These are phyloP conservation scores for Ictalurus furcatus DNA, from an alignment of 2,113 vertebrate genomes.

Conservation along the genomic window DNA sequence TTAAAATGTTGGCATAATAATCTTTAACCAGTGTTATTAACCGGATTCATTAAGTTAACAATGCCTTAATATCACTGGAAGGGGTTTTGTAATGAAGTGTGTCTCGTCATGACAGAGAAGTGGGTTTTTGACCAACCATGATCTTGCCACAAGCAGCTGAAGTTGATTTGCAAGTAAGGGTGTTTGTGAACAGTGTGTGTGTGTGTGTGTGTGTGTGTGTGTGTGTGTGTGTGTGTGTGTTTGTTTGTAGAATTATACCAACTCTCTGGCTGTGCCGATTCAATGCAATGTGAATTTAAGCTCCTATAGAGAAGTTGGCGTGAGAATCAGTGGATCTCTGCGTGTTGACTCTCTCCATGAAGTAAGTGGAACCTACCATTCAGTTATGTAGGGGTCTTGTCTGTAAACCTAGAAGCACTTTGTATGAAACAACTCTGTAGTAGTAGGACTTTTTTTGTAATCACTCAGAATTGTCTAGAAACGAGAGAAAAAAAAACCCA, in stretches of 20 bases:
- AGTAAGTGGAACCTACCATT: conserved; percentile 61
- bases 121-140: conserved; percentile 14
- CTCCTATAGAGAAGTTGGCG: conserved; percentile 69
- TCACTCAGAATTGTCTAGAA: neutral
- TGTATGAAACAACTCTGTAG: neutral
- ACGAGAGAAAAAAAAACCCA: neutral
- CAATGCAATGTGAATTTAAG: conserved; percentile 72
- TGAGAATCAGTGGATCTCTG: conserved; percentile 73
- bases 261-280: conserved; percentile 74
- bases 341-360: conserved; percentile 75
- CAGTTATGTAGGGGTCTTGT: neutral
- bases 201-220: conserved; percentile 13
- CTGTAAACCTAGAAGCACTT: neutral
- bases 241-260: conserved; percentile 78
- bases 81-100: conserved; percentile 27
- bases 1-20: conserved; percentile 32
- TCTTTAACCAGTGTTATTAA: conserved; percentile 15
- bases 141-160: conserved; percentile 37
- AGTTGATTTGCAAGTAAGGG: conserved; percentile 3
- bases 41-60: conserved; percentile 41
- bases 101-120: neutral
- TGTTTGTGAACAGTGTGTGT: conserved; percentile 11
- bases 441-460: neutral
- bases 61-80: conserved; percentile 30
- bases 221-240: conserved; percentile 15